These are phyloP conservation scores for Gymnoscopelus braueri DNA, from an alignment of 2,797 vertebrate species.

Conservation along the genomic window DNA sequence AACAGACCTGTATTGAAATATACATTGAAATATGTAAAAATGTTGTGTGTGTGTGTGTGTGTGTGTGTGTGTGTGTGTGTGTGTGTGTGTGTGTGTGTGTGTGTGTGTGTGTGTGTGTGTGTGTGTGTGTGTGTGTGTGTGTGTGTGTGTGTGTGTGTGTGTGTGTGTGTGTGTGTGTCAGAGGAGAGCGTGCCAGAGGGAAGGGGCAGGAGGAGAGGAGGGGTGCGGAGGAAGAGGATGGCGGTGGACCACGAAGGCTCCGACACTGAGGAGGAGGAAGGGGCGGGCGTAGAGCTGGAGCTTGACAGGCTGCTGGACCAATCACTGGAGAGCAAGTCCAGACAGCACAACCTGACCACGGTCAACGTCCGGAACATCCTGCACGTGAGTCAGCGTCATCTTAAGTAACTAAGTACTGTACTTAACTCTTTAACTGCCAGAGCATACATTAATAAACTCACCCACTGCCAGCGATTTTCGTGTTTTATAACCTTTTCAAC, in stretches of 20 bases:
- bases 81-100: neutral
- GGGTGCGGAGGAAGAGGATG: constrained; percentile 13
- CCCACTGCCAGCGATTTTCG: too few species aligned
- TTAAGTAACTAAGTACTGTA: too few species aligned
- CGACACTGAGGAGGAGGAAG: constrained; percentile 43
- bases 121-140: constrained; percentile 1
- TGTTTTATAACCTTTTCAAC: too few species aligned
- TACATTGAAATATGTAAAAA: neutral
- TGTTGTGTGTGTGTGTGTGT: neutral
- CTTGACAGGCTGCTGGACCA: constrained; percentile 89
- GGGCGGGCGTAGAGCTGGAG: constrained; percentile 76
- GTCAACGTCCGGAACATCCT: constrained; percentile 95
- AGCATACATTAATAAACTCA: too few species aligned
- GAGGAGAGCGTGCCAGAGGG: constrained; percentile 55
- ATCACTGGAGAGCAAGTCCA: constrained; percentile 91
- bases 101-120: neutral
- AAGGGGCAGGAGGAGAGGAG: constrained; percentile 47
- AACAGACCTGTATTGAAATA: too few species aligned
- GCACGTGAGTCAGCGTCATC: constrained; percentile 83
- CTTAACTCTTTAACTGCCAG: too few species aligned
- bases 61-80: constrained; percentile 1
- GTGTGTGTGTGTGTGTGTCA: constrained; percentile 20
- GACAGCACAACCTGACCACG: constrained; percentile 92
- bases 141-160: neutral
- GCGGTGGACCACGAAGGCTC: constrained; percentile 35